phyloP scores from a whole-genome alignment of 2,888 invertebrate species.

The Nebria salina region DNA sequence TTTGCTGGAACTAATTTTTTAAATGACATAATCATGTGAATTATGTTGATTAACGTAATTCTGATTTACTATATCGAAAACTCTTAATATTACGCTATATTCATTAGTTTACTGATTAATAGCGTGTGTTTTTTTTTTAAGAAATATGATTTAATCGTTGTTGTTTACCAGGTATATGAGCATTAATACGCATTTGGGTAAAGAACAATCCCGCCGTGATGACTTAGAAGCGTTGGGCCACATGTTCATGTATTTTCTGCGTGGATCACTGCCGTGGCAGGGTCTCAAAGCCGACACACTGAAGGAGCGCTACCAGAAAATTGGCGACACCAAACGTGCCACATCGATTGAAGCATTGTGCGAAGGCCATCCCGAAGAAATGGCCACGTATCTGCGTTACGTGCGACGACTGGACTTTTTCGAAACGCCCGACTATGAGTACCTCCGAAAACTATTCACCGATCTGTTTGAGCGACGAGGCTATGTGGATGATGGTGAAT shows the following conservation, averaged over 20 bases:
- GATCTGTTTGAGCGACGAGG: constrained; percentile 88
- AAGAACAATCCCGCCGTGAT: constrained; percentile 99
- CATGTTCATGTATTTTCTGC: constrained; percentile 99
- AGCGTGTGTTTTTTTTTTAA: no score
- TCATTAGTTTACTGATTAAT: no score
- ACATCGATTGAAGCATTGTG: constrained; percentile 96
- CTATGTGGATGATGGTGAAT: constrained; percentile 89
- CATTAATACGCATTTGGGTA: constrained; percentile 99
- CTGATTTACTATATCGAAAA: no score
- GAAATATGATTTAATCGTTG: no score
- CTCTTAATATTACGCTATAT: no score
- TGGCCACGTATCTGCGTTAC: constrained; percentile 97
- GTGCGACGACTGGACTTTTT: constrained; percentile 97
- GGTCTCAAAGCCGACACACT: constrained; percentile 99
- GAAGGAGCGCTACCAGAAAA: constrained; percentile 99
- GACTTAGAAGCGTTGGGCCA: constrained; percentile 99
- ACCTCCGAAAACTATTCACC: constrained; percentile 93
- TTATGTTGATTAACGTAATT: no score
- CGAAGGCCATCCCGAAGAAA: constrained; percentile 92
- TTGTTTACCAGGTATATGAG: constrained; percentile 90
- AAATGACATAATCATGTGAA: no score
- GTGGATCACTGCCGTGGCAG: constrained; percentile 99
- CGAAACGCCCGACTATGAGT: constrained; percentile 99
- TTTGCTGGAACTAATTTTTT: no score
- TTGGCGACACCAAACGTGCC: constrained; percentile 99